Evolutionary conservation across 2,113 vertebrate species (phyloP).

Genomic region (Clinocottus analis): DNA sequence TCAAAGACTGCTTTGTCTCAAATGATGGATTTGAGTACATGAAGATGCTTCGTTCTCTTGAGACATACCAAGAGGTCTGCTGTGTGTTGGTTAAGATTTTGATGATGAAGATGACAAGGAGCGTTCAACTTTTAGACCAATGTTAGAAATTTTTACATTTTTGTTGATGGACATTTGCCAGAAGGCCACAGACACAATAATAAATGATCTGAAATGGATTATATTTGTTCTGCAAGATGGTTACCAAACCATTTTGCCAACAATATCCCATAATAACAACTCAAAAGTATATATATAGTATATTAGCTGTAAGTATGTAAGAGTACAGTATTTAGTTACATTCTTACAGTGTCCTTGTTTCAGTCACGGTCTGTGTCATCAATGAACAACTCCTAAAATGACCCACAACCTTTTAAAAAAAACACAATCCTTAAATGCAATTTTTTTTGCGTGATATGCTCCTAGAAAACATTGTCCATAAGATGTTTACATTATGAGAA

Average conservation of each 20-base stretch:
- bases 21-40: conserved; percentile 19
- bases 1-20: conserved; percentile 42
- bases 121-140: conserved; percentile 16
- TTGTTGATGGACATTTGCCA: conserved; percentile 16
- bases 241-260: conserved; percentile 18
- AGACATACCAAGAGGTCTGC: conserved; percentile 14
- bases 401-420: not conserved
- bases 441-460: conserved; percentile 28
- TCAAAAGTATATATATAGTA: not conserved
- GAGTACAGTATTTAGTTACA: not conserved
- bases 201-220: not conserved
- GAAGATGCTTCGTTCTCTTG: conserved; percentile 33
- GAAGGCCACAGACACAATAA: conserved; percentile 3
- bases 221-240: conserved; percentile 22
- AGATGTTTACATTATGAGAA: conserved; percentile 50
- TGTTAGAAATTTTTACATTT: conserved; percentile 22
- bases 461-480: conserved; percentile 21
- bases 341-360: not conserved
- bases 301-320: conserved; percentile 11
- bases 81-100: conserved; percentile 34
- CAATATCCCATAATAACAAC: conserved; percentile 10
- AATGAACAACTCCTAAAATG: not conserved
- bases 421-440: not conserved
- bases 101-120: conserved; percentile 38
- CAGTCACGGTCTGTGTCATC: not conserved